Conservation (phyloP, 2,888 invertebrate species). For the Spatulosminthurus flaviceps region DNA sequence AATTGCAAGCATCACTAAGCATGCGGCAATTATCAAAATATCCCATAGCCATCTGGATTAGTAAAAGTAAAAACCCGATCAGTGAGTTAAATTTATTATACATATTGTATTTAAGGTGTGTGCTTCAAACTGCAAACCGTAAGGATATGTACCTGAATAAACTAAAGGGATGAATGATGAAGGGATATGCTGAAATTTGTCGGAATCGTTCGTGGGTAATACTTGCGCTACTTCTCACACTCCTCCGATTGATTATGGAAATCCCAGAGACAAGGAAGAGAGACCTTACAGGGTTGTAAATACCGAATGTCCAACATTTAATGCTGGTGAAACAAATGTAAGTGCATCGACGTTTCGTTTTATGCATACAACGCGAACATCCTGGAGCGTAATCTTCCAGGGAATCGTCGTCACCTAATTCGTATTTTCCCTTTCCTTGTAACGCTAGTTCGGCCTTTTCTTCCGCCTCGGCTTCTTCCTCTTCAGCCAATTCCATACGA, state of each 20-base stretch:
- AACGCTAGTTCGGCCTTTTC: constrained; percentile 21
- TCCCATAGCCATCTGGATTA: constrained; percentile 37
- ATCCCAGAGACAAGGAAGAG: constrained; percentile 41
- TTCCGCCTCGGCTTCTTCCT: constrained; percentile 28
- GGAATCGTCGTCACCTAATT: background rate
- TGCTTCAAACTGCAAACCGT: no score
- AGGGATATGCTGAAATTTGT: constrained; percentile 35
- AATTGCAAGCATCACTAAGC: background rate
- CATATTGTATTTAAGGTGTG: no score
- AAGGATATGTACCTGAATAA: constrained; percentile 27
- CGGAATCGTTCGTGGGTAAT: constrained; percentile 36
- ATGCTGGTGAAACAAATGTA: background rate
- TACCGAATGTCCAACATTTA: background rate
- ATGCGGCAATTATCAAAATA: constrained; percentile 19
- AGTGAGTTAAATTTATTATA: no score
- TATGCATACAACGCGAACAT: background rate
- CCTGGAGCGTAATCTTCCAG: background rate
- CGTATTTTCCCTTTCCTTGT: background rate
- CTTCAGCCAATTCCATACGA: constrained; percentile 32
- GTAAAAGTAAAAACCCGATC: background rate
- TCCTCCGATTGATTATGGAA: constrained; percentile 38
- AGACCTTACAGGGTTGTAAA: constrained; percentile 19
- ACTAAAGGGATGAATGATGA: constrained; percentile 47
- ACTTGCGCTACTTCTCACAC: constrained; percentile 17
- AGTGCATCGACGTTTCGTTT: background rate